A percentile compares a stretch with the other conserved stretches of the same genome.
These are phyloP conservation scores for Potamarius usumacintae DNA, from an alignment of 2,113 vertebrate species.

Conservation along the genomic window DNA sequence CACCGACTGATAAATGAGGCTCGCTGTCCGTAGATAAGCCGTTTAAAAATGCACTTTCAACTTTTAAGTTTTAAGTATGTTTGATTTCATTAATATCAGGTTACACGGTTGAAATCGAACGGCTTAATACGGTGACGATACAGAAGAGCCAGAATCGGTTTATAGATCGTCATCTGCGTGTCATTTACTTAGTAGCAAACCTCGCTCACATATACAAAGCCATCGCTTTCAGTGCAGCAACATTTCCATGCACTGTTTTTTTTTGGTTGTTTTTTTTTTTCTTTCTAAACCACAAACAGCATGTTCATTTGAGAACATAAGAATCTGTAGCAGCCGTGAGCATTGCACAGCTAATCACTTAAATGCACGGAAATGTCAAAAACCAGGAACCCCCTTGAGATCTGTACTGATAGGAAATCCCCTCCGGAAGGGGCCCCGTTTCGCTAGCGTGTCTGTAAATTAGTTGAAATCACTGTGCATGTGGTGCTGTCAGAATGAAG, in stretches of 20 bases:
- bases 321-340: neutral
- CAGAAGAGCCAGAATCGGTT: neutral
- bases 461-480: neutral
- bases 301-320: neutral
- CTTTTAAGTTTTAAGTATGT: neutral
- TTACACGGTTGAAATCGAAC: neutral
- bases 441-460: neutral
- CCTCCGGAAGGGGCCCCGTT: slow-evolving; percentile 6
- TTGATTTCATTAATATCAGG: neutral
- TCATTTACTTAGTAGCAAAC: neutral
- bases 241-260: neutral
- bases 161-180: neutral
- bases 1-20: neutral
- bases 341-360: neutral
- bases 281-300: neutral
- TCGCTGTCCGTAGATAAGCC: neutral
- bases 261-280: too few relatives aligned
- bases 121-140: neutral
- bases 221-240: neutral
- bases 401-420: neutral
- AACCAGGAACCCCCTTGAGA: slow-evolving; percentile 10
- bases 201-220: neutral
- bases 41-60: neutral
- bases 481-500: neutral
- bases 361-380: slow-evolving; percentile 2